Percentiles rank a stretch among this genome's conserved stretches.
These are phyloP conservation scores for Diplolepis rosae DNA, from an alignment of 2,888 invertebrate species.

Conservation along the genomic window DNA sequence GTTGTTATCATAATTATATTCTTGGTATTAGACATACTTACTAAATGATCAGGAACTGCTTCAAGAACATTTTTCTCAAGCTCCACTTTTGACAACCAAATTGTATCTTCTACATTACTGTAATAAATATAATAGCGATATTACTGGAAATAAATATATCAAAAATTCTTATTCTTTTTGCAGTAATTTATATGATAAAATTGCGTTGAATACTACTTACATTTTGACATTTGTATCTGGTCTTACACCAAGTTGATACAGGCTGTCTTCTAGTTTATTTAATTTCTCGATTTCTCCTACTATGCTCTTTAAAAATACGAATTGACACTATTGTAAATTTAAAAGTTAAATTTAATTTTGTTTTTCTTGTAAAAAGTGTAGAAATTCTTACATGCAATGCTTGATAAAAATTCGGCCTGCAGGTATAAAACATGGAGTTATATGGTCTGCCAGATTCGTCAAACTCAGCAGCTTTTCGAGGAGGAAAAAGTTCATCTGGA, in stretches of 20 bases:
- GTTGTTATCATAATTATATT: not conserved
- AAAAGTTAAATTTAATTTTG: slow-evolving; percentile 11
- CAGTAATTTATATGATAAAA: not conserved
- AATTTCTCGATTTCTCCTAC: slow-evolving; percentile 81
- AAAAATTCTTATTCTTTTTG: not conserved
- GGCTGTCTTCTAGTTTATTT: slow-evolving; percentile 82
- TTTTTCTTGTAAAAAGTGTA: slow-evolving; percentile 10
- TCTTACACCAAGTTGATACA: slow-evolving; percentile 77
- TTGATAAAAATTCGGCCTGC: slow-evolving; percentile 88
- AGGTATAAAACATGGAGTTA: slow-evolving; percentile 94
- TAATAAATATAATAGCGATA: slow-evolving; percentile 45
- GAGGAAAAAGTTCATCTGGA: slow-evolving; percentile 90
- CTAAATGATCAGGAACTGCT: slow-evolving; percentile 79
- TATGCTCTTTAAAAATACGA: slow-evolving; percentile 77
- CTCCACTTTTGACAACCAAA: slow-evolving; percentile 81
- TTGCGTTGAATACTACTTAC: slow-evolving; percentile 69
- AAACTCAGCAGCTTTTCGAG: slow-evolving; percentile 91
- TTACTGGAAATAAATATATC: slow-evolving; percentile 15
- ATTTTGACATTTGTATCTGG: slow-evolving; percentile 79
- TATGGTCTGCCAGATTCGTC: slow-evolving; percentile 92
- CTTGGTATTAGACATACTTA: slow-evolving; percentile 47
- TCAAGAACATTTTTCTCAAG: slow-evolving; percentile 82
- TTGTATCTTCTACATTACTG: slow-evolving; percentile 77
- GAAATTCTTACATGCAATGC: slow-evolving; percentile 82
- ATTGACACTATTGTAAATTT: slow-evolving; percentile 25